Evolutionary conservation across 1,140 invertebrate species (phyloP).

Genomic region (Micrasema longulum): DNA sequence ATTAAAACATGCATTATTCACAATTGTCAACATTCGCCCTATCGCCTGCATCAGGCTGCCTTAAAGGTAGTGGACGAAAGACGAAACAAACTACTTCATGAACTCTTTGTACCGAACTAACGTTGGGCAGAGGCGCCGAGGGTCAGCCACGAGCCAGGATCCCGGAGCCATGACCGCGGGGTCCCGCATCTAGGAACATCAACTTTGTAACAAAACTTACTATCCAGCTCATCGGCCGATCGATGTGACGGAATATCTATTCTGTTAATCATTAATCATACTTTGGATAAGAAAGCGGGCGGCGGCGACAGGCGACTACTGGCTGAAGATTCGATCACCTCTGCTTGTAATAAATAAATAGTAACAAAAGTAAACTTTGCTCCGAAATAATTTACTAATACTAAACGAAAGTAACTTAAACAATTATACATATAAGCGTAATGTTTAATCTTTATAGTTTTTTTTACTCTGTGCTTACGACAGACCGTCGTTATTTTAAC

Average conservation of each 20-base stretch:
- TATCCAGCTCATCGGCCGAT: slow-evolving; percentile 3
- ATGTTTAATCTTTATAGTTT: slow-evolving; percentile 42
- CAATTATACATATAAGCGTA: slow-evolving; percentile 48
- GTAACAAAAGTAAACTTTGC: slow-evolving; percentile 37
- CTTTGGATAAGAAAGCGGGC: slow-evolving; percentile 35
- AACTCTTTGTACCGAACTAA: slow-evolving; percentile 6
- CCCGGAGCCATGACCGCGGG: slow-evolving; percentile 3
- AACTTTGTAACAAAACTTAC: slow-evolving; percentile 28
- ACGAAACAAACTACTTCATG: slow-evolving; percentile 35
- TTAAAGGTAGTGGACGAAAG: slow-evolving; percentile 44
- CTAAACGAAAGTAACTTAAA: slow-evolving; percentile 41
- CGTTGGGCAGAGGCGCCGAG: slow-evolving; percentile 4
- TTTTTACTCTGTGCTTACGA: slow-evolving; percentile 43
- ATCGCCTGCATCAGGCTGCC: slow-evolving; percentile 39
- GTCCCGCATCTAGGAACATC: slow-evolving; percentile 36
- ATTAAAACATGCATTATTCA: slow-evolving; percentile 48
- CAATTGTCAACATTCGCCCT: neutral
- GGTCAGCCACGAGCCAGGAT: neutral
- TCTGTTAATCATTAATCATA: slow-evolving; percentile 33
- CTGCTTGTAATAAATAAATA: slow-evolving; percentile 33
- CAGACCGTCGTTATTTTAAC: slow-evolving; percentile 33
- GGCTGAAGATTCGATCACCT: slow-evolving; percentile 31
- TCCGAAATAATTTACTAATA: slow-evolving; percentile 46
- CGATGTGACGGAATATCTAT: slow-evolving; percentile 14
- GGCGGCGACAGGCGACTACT: slow-evolving; percentile 6